Evolutionary conservation across 23 tunicate species (phyloP), one percentile per base, ranked within the genome.

Genomic region (Ciona savignyi): DNA sequence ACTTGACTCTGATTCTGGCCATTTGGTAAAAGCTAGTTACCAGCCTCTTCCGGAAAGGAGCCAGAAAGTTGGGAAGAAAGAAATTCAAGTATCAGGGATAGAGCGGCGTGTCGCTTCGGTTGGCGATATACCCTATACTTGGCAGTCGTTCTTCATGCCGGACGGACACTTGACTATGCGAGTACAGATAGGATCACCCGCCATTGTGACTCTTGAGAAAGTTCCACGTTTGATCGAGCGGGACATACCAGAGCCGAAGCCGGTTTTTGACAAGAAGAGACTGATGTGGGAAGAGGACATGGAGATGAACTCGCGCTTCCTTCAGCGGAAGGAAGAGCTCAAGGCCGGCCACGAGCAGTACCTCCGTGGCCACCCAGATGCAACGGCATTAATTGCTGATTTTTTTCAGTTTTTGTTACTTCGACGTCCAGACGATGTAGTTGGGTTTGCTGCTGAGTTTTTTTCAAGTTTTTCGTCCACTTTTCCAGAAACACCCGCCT

Each of bases 91-190:
- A 30, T 33, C 29, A 33, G 97, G 97, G 31, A 90, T 90, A 29
- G 97, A 90, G 63, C 72, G 97, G 24, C 70, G 66, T 31, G 70
- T 90, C 32, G 26, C 25, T 1, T 83, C 89, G 6, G 35, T 51
- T 23, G 29, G 65, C 1, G 97, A 84, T 34, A 60, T 90, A 3
- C 90, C 97, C 6, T 51, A 72, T 29, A 83, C 86, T 11, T 90
- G 97, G 97, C 97, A 70, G 33, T 62, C 85, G 2, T 90, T 60
- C 51, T 90, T 83, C 60, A 71, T 90, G 79, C 83, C 76, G 6
- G 97, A 90, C 60, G 97, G 90, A 23, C 97, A 90, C 74, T 62
- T 90, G 32, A 78, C 97, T 1, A 90, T 84, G 90, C 35, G 86
- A 49, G 68, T 90, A 21, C 97, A 90, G 51, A 75, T 84, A 0